Conservation (phyloP, 1,140 invertebrate species). For the Arctopsyche grandis region DNA sequence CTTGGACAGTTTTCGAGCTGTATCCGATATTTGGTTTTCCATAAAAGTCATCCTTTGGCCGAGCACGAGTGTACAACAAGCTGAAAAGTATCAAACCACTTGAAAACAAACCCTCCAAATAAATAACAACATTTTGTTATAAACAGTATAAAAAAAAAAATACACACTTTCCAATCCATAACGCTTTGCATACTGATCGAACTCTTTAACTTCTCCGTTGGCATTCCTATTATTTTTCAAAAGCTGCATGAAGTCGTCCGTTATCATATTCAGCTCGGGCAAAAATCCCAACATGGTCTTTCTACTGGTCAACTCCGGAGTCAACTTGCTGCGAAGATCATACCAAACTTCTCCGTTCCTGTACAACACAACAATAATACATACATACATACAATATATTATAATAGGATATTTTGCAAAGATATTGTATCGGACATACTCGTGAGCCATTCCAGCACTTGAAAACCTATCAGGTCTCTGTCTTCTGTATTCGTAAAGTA, state of each 20-base stretch:
- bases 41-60: conserved; percentile 84
- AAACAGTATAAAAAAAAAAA: too few relatives aligned
- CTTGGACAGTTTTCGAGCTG: conserved; percentile 69
- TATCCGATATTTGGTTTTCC: conserved; percentile 69
- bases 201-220: conserved; percentile 67
- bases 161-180: conserved; percentile 80
- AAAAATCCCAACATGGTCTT: conserved; percentile 81
- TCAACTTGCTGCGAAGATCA: conserved; percentile 76
- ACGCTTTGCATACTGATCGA: conserved; percentile 79
- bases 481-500: conserved; percentile 79
- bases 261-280: conserved; percentile 79
- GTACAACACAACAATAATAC: conserved; percentile 46
- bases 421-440: conserved; percentile 67
- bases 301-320: conserved; percentile 79
- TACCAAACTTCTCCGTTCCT: conserved; percentile 87
- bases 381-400: conserved; percentile 23
- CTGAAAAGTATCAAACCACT: too few relatives aligned
- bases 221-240: conserved; percentile 67
- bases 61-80: conserved; percentile 79
- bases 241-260: conserved; percentile 81
- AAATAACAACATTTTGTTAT: too few relatives aligned
- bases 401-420: conserved; percentile 24
- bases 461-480: conserved; percentile 82
- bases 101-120: too few relatives aligned
- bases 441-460: conserved; percentile 82